Base-by-base conservation (phyloP, 2,888 invertebrate genomes). In the Luperina nickerlii region DNA sequence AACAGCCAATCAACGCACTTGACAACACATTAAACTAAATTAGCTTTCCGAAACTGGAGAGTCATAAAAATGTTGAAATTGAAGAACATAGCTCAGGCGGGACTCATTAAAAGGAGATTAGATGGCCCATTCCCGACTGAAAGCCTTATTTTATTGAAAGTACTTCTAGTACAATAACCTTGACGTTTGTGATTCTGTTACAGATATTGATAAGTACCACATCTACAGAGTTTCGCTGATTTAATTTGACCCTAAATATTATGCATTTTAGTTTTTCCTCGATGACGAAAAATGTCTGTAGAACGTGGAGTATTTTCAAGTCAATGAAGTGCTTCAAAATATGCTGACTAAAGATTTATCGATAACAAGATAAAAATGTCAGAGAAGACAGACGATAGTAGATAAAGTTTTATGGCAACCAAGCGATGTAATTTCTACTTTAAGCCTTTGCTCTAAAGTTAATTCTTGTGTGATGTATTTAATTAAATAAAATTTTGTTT, bases 281-380 rank as follows among this genome's bases (percentile, higher is more conserved):
- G 8, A n/a, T 66, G 20, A 48, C 20, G 20, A n/a, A n/a, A 68
- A 32, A 8, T 45, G 0, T 68, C 11, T 63, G 8, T 6, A 24
- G 42, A 74, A 60, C 57, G 42, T 70, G 15, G 0, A 2, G 18
- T 54, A 65, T 74, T 67, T 74, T 24, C 38, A 66, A 83, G 45
- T 70, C 69, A 66, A 78, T 54, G 65, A 78, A 78, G 45, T 27
- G 20, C 73, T 70, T 62, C 67, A 78, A 66, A 68, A 66, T 66
- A 54, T 70, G 78, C 82, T 74, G 78, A 74, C 69, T 78, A n/a
- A 73, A 82, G 65, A 68, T 63, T 71, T 54, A 15, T 68, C 24
- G 51, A 79, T 79, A 83, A 18, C 45, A 38, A 72, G 83, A 83
- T 83, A 75, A 79, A 79, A 65, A 51, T 75, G 51, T 79, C 74